phyloP scores from a whole-genome alignment of 2,113 vertebrate genomes.

The Mesoclemmys tuberculata region DNA sequence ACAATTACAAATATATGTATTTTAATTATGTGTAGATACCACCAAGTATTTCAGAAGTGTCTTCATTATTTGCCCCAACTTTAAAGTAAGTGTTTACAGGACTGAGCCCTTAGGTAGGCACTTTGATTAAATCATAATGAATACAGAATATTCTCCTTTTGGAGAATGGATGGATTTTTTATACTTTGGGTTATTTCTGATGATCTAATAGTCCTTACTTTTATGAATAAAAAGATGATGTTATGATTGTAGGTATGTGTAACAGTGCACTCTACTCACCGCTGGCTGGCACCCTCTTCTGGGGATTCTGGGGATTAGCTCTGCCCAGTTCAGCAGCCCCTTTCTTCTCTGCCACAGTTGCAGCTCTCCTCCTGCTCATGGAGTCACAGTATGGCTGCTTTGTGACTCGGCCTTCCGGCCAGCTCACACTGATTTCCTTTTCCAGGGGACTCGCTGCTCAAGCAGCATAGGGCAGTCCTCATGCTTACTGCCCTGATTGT shows the following conservation, averaged over 20 bases:
- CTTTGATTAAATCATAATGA: neutral
- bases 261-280: neutral
- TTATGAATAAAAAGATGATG: neutral
- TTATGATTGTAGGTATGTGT: neutral
- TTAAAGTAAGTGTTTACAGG: neutral
- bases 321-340: neutral
- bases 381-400: neutral
- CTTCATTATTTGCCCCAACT: neutral
- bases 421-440: neutral
- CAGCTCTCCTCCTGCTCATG: neutral
- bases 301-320: neutral
- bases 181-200: neutral
- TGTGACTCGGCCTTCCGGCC: neutral
- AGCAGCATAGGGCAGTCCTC: neutral
- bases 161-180: neutral
- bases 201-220: neutral
- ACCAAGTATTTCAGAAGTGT: neutral
- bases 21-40: neutral
- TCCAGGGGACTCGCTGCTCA: neutral
- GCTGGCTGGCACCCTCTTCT: neutral
- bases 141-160: neutral
- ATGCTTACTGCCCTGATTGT: neutral
- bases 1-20: neutral
- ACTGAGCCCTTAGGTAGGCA: neutral
- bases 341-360: neutral